Evolutionary conservation across 2,888 invertebrate species (phyloP).

Genomic region (Dolomedes plantarius): DNA sequence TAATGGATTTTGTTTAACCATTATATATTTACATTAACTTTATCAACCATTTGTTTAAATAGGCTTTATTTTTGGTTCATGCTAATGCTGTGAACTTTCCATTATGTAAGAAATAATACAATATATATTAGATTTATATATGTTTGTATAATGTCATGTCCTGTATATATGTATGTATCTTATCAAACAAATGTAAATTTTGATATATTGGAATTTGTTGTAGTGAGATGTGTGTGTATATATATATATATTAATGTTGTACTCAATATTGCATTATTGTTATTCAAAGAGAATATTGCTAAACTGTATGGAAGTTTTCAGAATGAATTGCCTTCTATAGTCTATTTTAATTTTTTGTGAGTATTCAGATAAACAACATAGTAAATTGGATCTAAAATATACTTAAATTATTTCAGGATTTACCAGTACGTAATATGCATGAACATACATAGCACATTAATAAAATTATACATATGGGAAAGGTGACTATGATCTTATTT

Average conservation of each 20-base stretch:
- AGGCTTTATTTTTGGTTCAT: not conserved
- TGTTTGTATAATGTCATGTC: not conserved
- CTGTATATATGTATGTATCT: constrained; percentile 2
- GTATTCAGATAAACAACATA: too few relatives aligned
- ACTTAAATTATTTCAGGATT: too few relatives aligned
- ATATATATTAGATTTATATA: too few relatives aligned
- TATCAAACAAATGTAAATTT: not conserved
- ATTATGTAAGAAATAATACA: not conserved
- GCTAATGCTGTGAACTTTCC: not conserved
- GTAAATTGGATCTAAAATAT: too few relatives aligned
- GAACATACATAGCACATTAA: too few relatives aligned
- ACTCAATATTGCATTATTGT: not conserved
- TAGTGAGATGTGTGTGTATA: not conserved
- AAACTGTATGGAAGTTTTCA: not conserved
- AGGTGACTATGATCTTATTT: too few relatives aligned
- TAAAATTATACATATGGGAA: too few relatives aligned
- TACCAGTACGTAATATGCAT: too few relatives aligned
- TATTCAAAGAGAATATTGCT: not conserved
- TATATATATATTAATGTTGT: not conserved
- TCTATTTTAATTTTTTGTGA: too few relatives aligned
- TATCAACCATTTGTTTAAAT: too few relatives aligned
- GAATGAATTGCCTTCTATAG: not conserved
- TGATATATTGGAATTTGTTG: constrained; percentile 1
- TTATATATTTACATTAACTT: too few relatives aligned
- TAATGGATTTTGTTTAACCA: not conserved